These are phyloP conservation scores for Lysandra coridon DNA, from an alignment of 2,888 invertebrate genomes.

Conservation along the genomic window DNA sequence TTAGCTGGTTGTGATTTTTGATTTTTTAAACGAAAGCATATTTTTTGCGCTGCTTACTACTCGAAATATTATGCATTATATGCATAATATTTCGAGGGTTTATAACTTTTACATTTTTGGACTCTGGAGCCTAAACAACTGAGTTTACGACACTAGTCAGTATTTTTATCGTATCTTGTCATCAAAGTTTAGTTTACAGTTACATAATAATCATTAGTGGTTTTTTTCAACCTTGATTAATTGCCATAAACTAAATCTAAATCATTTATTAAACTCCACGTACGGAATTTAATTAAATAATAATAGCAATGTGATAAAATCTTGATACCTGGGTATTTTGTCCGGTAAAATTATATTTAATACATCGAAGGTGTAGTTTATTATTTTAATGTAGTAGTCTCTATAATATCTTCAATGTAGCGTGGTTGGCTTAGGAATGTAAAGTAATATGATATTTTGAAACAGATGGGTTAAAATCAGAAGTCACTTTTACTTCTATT, in stretches of 20 bases:
- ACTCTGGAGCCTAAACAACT: no score
- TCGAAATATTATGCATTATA: no score
- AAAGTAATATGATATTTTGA: constrained; percentile 16
- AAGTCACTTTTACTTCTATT: constrained; percentile 13
- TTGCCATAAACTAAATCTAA: background rate
- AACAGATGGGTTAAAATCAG: constrained; percentile 11
- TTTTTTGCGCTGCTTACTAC: no score
- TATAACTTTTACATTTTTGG: no score
- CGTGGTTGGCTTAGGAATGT: background rate
- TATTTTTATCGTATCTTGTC: no score
- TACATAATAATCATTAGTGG: no score
- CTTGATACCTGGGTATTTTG: background rate
- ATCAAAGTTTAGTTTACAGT: background rate
- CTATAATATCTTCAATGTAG: background rate
- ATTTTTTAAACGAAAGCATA: no score
- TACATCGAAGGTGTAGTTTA: background rate
- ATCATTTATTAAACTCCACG: background rate
- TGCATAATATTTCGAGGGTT: no score
- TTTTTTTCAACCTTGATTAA: background rate
- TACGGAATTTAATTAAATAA: constrained; percentile 1
- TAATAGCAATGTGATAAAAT: background rate
- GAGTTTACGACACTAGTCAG: no score
- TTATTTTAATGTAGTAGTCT: background rate
- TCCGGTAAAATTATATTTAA: background rate
- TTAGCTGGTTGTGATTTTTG: background rate